Conservation (phyloP, 2,888 invertebrate species). For the Spisula subtruncata region DNA sequence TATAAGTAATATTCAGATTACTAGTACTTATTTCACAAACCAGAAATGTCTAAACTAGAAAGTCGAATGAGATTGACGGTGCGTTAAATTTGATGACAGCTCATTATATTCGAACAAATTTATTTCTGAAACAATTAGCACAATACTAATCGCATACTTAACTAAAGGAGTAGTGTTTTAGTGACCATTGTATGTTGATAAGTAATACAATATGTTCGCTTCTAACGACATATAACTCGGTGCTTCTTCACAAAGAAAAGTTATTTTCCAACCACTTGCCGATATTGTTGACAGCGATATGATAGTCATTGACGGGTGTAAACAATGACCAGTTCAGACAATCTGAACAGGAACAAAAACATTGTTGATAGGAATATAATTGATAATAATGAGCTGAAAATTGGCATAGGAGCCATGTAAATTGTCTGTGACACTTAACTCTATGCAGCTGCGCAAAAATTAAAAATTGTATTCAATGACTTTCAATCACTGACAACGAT, state of each 20-base stretch:
- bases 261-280: not conserved
- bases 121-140: not conserved
- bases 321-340: constrained; percentile 6
- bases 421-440: constrained; percentile 44
- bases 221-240: not conserved
- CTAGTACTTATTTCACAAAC: no score
- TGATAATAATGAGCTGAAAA: constrained; percentile 47
- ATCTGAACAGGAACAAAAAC: constrained; percentile 54
- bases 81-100: no score
- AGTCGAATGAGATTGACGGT: no score
- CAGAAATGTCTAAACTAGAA: no score
- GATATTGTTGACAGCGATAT: constrained; percentile 8
- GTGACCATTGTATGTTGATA: not conserved
- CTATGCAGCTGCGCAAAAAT: constrained; percentile 64
- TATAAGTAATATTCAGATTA: no score
- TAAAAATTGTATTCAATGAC: constrained; percentile 63
- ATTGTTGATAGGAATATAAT: constrained; percentile 51
- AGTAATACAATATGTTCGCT: not conserved
- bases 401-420: constrained; percentile 39
- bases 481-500: constrained; percentile 65
- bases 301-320: constrained; percentile 6
- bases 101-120: not conserved
- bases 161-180: not conserved
- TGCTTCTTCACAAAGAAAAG: constrained; percentile 24
- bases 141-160: not conserved